Base-by-base conservation (phyloP, 2,797 vertebrate genomes). In the Typhlichthys eigenmanni region DNA sequence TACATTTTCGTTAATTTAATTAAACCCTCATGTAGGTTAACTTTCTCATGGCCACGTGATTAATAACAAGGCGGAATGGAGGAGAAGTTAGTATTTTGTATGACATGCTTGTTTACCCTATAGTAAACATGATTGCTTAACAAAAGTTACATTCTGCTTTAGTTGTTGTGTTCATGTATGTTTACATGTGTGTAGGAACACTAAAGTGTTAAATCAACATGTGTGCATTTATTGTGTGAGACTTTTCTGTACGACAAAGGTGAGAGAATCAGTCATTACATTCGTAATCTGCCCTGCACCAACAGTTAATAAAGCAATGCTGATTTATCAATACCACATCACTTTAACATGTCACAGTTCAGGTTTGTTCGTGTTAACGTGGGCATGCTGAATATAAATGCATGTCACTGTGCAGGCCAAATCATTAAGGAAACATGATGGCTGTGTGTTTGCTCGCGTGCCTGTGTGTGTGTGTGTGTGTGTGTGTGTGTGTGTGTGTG, bases 401-500 rank as follows among this genome's bases (percentile, higher is more conserved):
- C 66, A 72, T 60, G 64, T 74, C 66, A 68, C 58, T 67, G 68
- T 75, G 60, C 70, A 60, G 70, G 78, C 82, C 58, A 81, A 57
- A 72, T 61, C 75, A 58, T 74, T 14, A 55, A 47, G 46, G 43
- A 4, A 65, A 56, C 69, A 77, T 2, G 4, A 11, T 17, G 49
- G 14, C 8, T 54, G 38, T 9, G 55, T 38, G 55, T 47, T 7
- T 47, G 57, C n/a, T 16, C 3, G 11, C 12, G 51, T 24, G 51
- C 8, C 11, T 29, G 51, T 53, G 16, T 24, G 9, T 24, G 45
- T 49, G 46, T 60, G 46, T 60, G 46, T 49, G 58, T 32, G 47
- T 48, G 46, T 59, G 58, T 14, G 57, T 47, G 57, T 47, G 57
- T 13, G 57, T 2, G 19, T 24, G 19, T 3, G 19, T 24, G 24